Base-by-base conservation (phyloP, 2,113 vertebrate genomes). In the Columba livia region DNA sequence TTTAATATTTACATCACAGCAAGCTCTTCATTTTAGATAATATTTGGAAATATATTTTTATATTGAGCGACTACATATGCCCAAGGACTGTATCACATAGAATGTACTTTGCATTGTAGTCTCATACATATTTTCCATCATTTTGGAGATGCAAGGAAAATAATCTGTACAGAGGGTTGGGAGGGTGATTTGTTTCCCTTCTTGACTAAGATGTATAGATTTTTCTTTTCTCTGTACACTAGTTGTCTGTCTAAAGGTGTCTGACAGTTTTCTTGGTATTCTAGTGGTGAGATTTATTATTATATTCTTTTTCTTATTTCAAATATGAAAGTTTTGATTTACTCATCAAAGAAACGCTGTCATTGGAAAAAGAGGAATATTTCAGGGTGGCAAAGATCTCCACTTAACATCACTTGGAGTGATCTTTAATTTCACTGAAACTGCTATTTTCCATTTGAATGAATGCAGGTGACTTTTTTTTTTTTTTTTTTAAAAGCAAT, bases 271-370 rank as follows among this genome's bases (percentile, higher is more conserved):
- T 75, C 36, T 58, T 64, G 44, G 69, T 82, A 93, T 95, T 79
- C 29, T 67, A 89, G 62, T 34, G 26, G 70, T 75, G 16, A 94
- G 38, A 92, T 91, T 94, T 92, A 90, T 97, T 96, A 86, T 94
- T 86, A 48, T 78, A 48, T 78, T 85, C 83, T 91, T 88, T 95
- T 97, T 94, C 17, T 53, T 94, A 94, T 96, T 97, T 96, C 62
- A 94, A 66, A 86, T 79, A 34, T 34, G 80, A 91, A 95, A 88
- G 53, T 65, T 95, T 93, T 97, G 61, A 96, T 98, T 97, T 97
- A 86, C 67, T 94, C 58, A 80, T 60, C n/a, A 85, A 85, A 75
- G 71, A 94, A 94, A 93, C 51, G 73, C 32, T 83, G 56, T 77
- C 44, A 74, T 92, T 53, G 89, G 64, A 93, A 93, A 97, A 97